Base-by-base conservation (phyloP, 2,888 invertebrate species). In the Dione vanillae region DNA sequence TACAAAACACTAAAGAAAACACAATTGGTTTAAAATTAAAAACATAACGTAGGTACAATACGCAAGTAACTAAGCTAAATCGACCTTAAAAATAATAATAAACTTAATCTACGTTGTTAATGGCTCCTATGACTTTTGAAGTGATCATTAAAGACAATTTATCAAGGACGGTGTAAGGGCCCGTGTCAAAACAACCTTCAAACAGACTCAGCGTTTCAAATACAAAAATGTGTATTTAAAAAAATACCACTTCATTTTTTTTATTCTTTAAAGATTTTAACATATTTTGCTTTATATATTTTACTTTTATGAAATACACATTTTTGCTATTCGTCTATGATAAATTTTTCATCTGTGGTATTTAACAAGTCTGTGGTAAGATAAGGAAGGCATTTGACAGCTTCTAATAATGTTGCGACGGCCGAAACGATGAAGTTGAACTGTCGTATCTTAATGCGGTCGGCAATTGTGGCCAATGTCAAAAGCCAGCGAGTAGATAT, bases 401-500 rank as follows among this genome's bases (percentile, higher is more conserved):
- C 59, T 70, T 69, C 72, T 74, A 74, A 87, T 85, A 88, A 80
- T 92, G 92, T 78, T 91, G 92, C 88, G 89, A 78, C 78, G 89
- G 87, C 75, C 82, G 90, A 87, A 89, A 92, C 86, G 91, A 84
- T 81, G 91, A 84, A 83, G 87, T 84, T 78, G 82, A 90, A 78
- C 92, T 88, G 86, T 85, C 88, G 90, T 89, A 90, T 91, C 91
- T 88, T 91, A 92, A 78, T 84, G 90, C 82, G 85, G 89, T 87
- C 89, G 89, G 91, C 82, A 82, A 80, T 81, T 85, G 86, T 86
- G 89, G 91, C 90, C 91, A 90, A 86, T 92, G 94, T 94, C 94
- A 94, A 93, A 94, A 94, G 89, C 94, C 94, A 89, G 94, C 92
- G 83, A 94, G 94, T 85, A 94, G 93, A 84, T 94, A 94, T 85